Evolutionary conservation across 1,140 invertebrate species (phyloP).

Genomic region (Brachionus calyciflorus): DNA sequence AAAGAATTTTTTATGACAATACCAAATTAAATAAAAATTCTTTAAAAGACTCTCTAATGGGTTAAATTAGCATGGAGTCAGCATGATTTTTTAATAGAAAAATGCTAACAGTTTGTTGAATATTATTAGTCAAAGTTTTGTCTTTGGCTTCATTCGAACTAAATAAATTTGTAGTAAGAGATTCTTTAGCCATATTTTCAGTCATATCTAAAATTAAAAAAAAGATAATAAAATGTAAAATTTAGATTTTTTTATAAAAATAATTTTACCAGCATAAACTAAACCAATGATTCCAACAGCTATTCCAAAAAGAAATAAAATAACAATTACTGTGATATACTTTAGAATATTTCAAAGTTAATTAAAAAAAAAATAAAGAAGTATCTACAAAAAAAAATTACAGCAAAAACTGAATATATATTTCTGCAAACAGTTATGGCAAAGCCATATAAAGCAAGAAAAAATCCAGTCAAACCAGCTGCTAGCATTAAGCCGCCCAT

Average conservation of each 20-base stretch:
- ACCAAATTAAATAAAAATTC: too few relatives aligned
- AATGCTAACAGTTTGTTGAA: too few relatives aligned
- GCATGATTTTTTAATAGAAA: too few relatives aligned
- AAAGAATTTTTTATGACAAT: too few relatives aligned
- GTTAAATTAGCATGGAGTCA: too few relatives aligned
- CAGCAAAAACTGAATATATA: not conserved
- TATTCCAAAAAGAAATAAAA: not conserved
- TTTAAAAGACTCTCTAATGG: too few relatives aligned
- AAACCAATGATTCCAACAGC: conserved; percentile 7
- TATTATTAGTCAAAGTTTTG: not conserved
- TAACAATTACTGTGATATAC: not conserved
- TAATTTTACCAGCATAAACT: not conserved
- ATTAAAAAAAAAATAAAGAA: too few relatives aligned
- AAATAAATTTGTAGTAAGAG: not conserved
- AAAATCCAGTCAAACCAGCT: not conserved
- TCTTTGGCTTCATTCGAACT: not conserved
- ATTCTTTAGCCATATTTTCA: not conserved
- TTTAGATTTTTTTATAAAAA: not conserved
- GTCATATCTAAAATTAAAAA: not conserved
- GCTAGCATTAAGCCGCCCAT: conserved; percentile 2
- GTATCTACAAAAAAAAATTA: not conserved
- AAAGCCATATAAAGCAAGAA: not conserved
- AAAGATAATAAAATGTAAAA: not conserved
- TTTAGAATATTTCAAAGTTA: not conserved
- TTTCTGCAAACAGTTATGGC: not conserved